A percentile compares a stretch with the other conserved stretches of the same genome.
These are phyloP conservation scores for Pteropus alecto DNA, from an alignment of 2,113 vertebrate genomes.

Conservation along the genomic window DNA sequence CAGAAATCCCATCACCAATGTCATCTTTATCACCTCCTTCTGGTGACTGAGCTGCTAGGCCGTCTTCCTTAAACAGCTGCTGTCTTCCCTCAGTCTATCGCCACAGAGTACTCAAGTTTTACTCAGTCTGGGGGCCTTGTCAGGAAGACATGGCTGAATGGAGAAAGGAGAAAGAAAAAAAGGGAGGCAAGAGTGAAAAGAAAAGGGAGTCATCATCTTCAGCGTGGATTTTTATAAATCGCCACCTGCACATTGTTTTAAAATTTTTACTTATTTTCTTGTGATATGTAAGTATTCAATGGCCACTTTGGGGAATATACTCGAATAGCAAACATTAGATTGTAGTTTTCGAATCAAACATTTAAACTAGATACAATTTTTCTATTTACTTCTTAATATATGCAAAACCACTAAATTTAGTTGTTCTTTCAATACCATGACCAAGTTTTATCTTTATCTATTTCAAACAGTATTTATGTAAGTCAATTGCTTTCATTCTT, in stretches of 20 bases:
- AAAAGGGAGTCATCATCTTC: background rate
- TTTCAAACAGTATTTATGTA: background rate
- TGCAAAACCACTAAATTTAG: slow-evolving; percentile 22
- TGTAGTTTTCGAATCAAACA: slow-evolving; percentile 29
- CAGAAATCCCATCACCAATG: background rate
- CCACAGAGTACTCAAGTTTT: background rate
- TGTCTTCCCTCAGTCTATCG: background rate
- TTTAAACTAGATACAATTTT: background rate
- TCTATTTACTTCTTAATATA: background rate
- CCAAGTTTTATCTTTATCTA: background rate
- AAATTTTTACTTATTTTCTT: slow-evolving; percentile 40
- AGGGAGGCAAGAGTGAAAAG: background rate
- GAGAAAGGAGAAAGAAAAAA: background rate
- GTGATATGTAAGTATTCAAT: slow-evolving; percentile 38
- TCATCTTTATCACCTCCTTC: background rate
- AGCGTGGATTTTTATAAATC: background rate
- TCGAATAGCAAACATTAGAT: background rate
- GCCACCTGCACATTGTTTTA: background rate
- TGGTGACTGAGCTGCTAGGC: background rate
- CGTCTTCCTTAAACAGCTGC: background rate
- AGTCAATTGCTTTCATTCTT: background rate
- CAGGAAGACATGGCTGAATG: background rate
- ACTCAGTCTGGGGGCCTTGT: background rate
- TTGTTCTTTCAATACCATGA: slow-evolving; percentile 10
- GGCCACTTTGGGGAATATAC: background rate